These are phyloP conservation scores for Hippocampus comes DNA, from an alignment of 2,113 vertebrate species.

Conservation along the genomic window DNA sequence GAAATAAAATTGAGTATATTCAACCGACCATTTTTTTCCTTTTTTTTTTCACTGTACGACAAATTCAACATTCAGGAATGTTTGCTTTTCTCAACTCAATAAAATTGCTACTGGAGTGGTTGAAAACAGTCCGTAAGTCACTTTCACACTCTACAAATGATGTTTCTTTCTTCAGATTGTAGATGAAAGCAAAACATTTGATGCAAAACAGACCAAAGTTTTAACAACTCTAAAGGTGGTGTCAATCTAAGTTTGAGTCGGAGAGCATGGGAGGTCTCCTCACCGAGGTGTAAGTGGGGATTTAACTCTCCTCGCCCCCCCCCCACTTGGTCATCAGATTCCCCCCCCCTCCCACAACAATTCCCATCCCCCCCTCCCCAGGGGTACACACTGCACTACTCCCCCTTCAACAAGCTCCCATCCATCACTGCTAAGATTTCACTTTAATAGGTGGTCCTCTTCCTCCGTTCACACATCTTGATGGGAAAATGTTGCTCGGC, in stretches of 20 bases:
- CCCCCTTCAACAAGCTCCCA: slow-evolving; percentile 63
- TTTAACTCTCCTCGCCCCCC: slow-evolving; percentile 35
- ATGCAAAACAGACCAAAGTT: slow-evolving; percentile 50
- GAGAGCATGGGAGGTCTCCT: slow-evolving; percentile 65
- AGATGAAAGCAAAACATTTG: slow-evolving; percentile 44
- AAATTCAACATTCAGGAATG: not conserved
- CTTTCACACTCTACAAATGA: slow-evolving; percentile 1
- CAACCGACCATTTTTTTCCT: too few relatives aligned
- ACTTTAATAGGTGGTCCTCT: slow-evolving; percentile 72
- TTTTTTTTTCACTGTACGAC: too few relatives aligned
- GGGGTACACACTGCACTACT: slow-evolving; percentile 49
- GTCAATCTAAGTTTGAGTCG: slow-evolving; percentile 37
- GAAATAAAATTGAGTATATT: too few relatives aligned
- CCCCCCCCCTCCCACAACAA: not conserved
- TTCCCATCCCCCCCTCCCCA: slow-evolving; percentile 39
- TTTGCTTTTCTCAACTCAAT: slow-evolving; percentile 23
- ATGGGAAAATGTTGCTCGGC: slow-evolving; percentile 45
- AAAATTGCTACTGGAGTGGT: slow-evolving; percentile 18
- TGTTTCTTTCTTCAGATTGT: slow-evolving; percentile 23
- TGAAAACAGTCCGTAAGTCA: slow-evolving; percentile 3
- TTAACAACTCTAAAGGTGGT: slow-evolving; percentile 39
- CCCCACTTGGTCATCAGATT: not conserved
- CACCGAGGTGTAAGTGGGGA: slow-evolving; percentile 61
- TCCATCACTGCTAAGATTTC: slow-evolving; percentile 75
- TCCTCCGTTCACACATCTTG: slow-evolving; percentile 55